Evolutionary conservation across 1,140 invertebrate species (phyloP).

Genomic region (Penaeus chinensis): DNA sequence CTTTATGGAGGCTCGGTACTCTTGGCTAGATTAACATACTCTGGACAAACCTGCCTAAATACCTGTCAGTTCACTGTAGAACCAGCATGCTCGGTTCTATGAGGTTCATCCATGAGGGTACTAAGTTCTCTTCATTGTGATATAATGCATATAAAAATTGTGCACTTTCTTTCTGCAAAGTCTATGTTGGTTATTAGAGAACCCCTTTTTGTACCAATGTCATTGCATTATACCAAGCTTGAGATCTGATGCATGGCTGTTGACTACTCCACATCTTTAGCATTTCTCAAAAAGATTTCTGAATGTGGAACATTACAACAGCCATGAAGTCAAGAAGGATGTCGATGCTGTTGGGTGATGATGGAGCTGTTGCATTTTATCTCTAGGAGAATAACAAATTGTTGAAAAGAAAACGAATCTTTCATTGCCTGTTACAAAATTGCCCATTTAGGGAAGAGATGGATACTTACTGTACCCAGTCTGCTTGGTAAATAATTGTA

Average conservation of each 20-base stretch:
- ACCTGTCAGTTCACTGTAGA: too few species aligned
- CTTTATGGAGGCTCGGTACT: too few species aligned
- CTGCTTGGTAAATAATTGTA: constrained; percentile 57
- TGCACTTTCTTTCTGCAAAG: constrained; percentile 12
- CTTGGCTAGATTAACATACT: too few species aligned
- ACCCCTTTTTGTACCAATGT: constrained; percentile 27
- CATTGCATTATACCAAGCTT: constrained; percentile 46
- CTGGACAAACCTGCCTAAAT: too few species aligned
- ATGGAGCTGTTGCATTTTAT: constrained; percentile 35
- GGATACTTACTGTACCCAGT: constrained; percentile 45
- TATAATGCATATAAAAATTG: too few species aligned
- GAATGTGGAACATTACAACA: neutral
- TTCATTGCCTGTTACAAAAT: constrained; percentile 29
- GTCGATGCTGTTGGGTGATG: neutral
- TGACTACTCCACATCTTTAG: neutral
- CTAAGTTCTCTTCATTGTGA: neutral
- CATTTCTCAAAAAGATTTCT: neutral
- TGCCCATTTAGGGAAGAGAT: constrained; percentile 26
- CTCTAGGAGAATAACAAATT: constrained; percentile 5
- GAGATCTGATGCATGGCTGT: neutral
- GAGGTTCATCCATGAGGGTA: constrained; percentile 38
- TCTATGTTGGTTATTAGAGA: constrained; percentile 9
- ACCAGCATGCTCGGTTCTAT: constrained; percentile 11
- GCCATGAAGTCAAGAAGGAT: constrained; percentile 16
- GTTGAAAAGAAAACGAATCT: neutral